phyloP scores from a whole-genome alignment of 2,797 vertebrate species.

The Melanotaenia pygmaea region DNA sequence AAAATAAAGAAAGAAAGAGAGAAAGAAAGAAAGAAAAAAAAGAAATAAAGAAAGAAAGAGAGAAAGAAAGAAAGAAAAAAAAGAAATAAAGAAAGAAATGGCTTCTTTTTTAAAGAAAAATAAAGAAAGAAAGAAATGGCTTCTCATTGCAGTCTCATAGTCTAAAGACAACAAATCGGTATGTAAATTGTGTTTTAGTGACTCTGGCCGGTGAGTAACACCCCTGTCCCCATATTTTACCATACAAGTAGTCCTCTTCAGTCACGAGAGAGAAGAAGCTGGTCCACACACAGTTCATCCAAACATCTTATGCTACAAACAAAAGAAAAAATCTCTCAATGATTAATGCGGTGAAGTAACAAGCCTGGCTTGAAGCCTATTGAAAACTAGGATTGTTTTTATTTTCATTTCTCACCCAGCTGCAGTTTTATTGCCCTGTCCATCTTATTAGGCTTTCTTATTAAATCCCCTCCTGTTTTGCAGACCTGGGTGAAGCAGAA shows the following conservation, averaged over 20 bases:
- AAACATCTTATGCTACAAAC: neutral
- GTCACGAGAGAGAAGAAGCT: neutral
- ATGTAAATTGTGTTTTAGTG: neutral
- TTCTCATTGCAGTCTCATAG: neutral
- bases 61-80: no score
- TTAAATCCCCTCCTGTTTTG: neutral
- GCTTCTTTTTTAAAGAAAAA: no score
- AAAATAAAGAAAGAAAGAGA: no score
- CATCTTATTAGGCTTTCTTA: neutral
- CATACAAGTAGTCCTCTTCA: no score
- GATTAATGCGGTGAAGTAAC: neutral
- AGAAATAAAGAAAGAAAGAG: no score
- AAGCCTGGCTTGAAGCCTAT: neutral
- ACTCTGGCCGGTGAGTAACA: neutral
- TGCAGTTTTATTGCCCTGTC: neutral
- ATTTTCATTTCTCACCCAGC: constrained; percentile 5
- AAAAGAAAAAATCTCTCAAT: neutral
- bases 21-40: no score
- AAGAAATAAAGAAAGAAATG: no score
- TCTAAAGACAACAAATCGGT: neutral
- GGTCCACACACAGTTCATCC: neutral
- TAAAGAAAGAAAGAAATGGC: no score
- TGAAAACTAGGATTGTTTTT: constrained; percentile 7
- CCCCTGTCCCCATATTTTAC: neutral
- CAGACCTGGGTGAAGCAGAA: neutral